Evolutionary conservation across 2,888 invertebrate genomes (phyloP).

Genomic region (Ferdinandea cuprea): DNA sequence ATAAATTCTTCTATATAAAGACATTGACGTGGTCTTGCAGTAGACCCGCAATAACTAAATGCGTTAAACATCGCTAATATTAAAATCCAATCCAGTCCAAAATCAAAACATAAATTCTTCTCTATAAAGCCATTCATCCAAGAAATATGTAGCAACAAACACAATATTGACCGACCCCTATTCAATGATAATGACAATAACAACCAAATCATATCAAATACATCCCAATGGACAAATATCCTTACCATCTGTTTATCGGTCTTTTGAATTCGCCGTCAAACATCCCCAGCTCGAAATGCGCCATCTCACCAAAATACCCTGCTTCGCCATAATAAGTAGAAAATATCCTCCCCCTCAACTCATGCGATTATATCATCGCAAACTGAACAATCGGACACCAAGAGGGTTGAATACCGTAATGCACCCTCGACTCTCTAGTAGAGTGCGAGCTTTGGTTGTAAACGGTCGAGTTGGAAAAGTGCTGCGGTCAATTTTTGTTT

Average conservation of each 20-base stretch:
- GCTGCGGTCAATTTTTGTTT: slow-evolving; percentile 74
- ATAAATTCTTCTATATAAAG: too few relatives aligned
- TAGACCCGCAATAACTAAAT: too few relatives aligned
- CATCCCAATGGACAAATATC: slow-evolving; percentile 30
- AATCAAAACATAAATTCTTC: too few relatives aligned
- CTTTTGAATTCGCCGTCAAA: slow-evolving; percentile 63
- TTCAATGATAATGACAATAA: slow-evolving; percentile 28
- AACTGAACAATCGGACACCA: slow-evolving; percentile 49
- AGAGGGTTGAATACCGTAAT: slow-evolving; percentile 77
- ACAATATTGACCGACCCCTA: not conserved
- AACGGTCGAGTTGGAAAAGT: slow-evolving; percentile 81
- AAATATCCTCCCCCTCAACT: slow-evolving; percentile 32
- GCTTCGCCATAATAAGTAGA: slow-evolving; percentile 2
- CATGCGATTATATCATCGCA: slow-evolving; percentile 70
- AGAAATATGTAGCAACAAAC: too few relatives aligned
- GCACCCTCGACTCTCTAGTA: slow-evolving; percentile 82
- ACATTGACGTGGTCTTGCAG: too few relatives aligned
- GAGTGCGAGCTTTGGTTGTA: slow-evolving; percentile 83
- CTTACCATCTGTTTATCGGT: slow-evolving; percentile 55
- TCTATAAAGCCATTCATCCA: too few relatives aligned
- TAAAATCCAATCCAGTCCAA: too few relatives aligned
- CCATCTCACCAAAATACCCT: slow-evolving; percentile 57
- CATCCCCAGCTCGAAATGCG: slow-evolving; percentile 29
- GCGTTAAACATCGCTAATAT: too few relatives aligned
- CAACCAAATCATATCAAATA: slow-evolving; percentile 53